A percentile compares a stretch with the other conserved stretches of the same genome.
Evolutionary conservation across 1,140 invertebrate species (phyloP).

Genomic region (Macrobrachium nipponense): DNA sequence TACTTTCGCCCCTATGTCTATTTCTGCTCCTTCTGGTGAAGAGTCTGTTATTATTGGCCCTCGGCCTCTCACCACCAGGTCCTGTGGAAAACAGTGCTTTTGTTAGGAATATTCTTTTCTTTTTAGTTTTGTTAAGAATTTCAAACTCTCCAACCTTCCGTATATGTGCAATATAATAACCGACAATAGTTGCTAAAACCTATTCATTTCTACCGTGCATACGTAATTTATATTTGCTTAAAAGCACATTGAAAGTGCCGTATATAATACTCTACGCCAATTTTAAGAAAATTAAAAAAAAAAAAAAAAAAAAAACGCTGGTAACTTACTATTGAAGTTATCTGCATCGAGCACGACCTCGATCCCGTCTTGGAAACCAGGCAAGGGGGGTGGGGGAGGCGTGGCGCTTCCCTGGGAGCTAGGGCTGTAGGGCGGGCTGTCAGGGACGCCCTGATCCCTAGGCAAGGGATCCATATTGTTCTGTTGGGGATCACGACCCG

Average conservation of each 20-base stretch:
- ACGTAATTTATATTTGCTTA: background rate
- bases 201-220: no score
- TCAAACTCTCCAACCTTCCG: no score
- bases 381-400: slow-evolving; percentile 14
- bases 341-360: slow-evolving; percentile 1
- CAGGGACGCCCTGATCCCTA: slow-evolving; percentile 12
- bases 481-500: no score
- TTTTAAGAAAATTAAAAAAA: background rate
- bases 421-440: slow-evolving; percentile 46
- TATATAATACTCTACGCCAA: background rate
- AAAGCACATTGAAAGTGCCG: background rate
- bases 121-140: background rate
- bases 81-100: background rate
- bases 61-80: background rate
- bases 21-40: background rate
- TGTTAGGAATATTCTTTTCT: background rate
- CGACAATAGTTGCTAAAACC: no score
- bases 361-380: background rate
- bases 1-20: background rate
- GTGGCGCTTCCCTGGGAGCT: slow-evolving; percentile 13
- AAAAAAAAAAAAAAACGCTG: background rate
- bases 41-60: background rate
- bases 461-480: no score
- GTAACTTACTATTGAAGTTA: background rate
- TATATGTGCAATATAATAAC: no score